Evolutionary conservation across 2,797 vertebrate genomes (phyloP).

Genomic region (Odontamblyopus lacepedii): DNA sequence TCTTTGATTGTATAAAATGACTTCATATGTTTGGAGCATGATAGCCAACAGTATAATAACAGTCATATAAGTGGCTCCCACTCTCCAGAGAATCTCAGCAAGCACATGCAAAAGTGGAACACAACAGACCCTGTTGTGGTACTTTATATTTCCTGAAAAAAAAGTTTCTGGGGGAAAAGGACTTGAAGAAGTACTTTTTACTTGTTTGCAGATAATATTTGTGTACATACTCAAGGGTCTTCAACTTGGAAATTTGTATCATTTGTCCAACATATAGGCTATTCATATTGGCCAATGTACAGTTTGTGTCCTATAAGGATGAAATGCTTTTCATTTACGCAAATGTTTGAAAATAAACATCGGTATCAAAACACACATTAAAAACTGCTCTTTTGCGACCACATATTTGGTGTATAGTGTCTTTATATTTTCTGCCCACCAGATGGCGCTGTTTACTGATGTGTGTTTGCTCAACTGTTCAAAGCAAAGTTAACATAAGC

Average conservation of each 20-base stretch:
- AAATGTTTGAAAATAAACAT: constrained; percentile 35
- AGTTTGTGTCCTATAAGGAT: constrained; percentile 55
- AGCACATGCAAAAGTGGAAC: constrained; percentile 40
- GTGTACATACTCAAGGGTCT: constrained; percentile 37
- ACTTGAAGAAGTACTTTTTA: constrained; percentile 32
- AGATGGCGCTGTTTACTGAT: constrained; percentile 47
- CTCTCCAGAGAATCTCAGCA: constrained; percentile 11
- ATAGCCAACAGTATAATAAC: constrained; percentile 39
- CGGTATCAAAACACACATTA: constrained; percentile 57
- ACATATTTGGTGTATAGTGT: constrained; percentile 20
- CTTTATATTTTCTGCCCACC: constrained; percentile 17
- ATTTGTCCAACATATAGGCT: constrained; percentile 46
- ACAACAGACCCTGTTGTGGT: constrained; percentile 23
- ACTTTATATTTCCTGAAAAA: constrained; percentile 45
- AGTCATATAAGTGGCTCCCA: constrained; percentile 59
- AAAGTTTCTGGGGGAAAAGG: constrained; percentile 24
- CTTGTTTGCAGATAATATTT: constrained; percentile 33
- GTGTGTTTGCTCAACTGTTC: background rate
- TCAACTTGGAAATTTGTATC: constrained; percentile 51
- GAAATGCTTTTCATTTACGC: constrained; percentile 46
- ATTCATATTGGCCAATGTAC: constrained; percentile 53
- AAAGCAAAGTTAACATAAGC: no score
- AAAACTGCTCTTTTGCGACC: constrained; percentile 27
- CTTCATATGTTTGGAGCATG: constrained; percentile 74
- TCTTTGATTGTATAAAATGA: constrained; percentile 69